Evolutionary conservation across 2,113 vertebrate genomes (phyloP), one percentile per base, ranked within the genome.

Genomic region (Embiotoca jacksoni): DNA sequence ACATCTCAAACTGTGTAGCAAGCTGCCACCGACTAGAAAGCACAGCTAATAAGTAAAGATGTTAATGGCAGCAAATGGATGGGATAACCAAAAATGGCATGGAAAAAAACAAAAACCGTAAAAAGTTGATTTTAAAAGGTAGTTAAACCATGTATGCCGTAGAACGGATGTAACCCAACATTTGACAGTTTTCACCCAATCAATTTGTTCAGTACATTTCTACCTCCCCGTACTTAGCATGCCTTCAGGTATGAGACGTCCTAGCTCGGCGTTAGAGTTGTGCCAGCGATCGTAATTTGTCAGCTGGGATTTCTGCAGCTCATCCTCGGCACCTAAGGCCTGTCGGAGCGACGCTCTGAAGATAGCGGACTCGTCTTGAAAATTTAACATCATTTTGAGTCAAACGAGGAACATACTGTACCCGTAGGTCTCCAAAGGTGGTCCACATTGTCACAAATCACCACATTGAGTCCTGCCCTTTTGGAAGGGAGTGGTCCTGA

Each of bases 401-500:
- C 1, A 1, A 60, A 75, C 49, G 52, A 63, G 46, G 56, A 77
- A 32, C 61, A 3, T 3, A 50, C 31, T 44, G 33, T 23, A 23
- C 23, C 23, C 23, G 23, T 36, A 68, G 1, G 32, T 68, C 61
- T 81, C 55, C 75, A 79, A 83, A 76, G 85, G 88, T 90, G 85
- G 88, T 87, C 87, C 39, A 56, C 61, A 58, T 81, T 73, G 68
- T 83, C 76, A 44, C 35, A 83, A 88, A 79, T 83, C 69, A 85
- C 84, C 78, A 83, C 39, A 9, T 72, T 61, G 46, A 61, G 80
- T 77, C 73, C 61, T 84, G 69, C 80, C 62, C 74, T 16, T 23
- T 23, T 23, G 30, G 70, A 81, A 88, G 87, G 89, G 91, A 91
- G 91, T 74, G 71, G 81, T 88, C 80, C 58, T 85, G 88, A 76